phyloP scores from a whole-genome alignment of 2,888 invertebrate species.

The Cataglyphis livida region DNA sequence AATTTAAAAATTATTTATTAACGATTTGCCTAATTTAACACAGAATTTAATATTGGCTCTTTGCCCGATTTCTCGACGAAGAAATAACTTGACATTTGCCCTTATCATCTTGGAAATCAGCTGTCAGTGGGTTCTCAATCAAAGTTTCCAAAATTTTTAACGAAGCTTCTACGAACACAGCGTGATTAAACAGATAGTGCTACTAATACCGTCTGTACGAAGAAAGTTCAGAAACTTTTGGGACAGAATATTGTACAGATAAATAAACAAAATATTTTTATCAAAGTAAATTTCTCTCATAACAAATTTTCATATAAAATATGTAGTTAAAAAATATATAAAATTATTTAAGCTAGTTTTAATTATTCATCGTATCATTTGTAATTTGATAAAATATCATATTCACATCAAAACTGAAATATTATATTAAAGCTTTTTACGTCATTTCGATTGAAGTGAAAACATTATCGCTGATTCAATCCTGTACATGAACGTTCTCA shows the following conservation, averaged over 20 bases:
- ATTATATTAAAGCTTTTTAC: conserved; percentile 11
- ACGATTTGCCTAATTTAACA: too few relatives aligned
- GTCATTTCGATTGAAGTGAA: conserved; percentile 6
- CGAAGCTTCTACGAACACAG: too few relatives aligned
- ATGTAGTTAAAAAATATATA: conserved; percentile 29
- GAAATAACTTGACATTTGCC: too few relatives aligned
- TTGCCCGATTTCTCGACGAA: too few relatives aligned
- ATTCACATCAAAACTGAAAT: conserved; percentile 8
- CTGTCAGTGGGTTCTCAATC: too few relatives aligned
- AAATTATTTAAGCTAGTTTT: conserved; percentile 11
- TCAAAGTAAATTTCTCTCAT: not conserved
- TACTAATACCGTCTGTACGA: too few relatives aligned
- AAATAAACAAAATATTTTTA: conserved; percentile 7
- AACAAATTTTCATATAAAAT: conserved; percentile 23
- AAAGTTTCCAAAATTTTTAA: too few relatives aligned
- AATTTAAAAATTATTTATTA: not conserved
- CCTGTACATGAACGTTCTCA: not conserved
- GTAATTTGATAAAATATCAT: conserved; percentile 26
- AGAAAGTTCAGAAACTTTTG: too few relatives aligned
- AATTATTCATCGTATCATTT: conserved; percentile 24
- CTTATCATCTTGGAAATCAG: too few relatives aligned
- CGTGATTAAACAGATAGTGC: too few relatives aligned
- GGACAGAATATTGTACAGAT: too few relatives aligned
- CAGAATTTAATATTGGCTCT: too few relatives aligned
- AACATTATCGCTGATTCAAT: not conserved